Base-by-base conservation (phyloP, 2,888 invertebrate genomes). In the Meganola albula region DNA sequence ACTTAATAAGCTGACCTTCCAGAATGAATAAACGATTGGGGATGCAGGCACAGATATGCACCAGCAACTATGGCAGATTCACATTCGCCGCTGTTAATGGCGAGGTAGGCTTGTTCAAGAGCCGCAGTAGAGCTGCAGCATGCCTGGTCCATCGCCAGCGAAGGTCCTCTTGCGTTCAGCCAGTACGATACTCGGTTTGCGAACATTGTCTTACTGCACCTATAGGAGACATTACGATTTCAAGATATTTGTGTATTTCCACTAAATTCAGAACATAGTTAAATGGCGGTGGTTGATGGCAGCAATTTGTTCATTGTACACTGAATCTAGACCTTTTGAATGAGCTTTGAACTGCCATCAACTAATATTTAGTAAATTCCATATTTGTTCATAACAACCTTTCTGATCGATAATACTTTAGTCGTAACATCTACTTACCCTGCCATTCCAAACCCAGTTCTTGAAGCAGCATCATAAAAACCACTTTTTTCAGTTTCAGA, bases 1-100 rank as follows among this genome's bases (percentile, higher is more conserved):
- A n/a, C n/a, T n/a, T n/a, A n/a, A n/a, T n/a, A 4, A 7, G 3
- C 24, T n/a, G 44, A 76, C 77, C 74, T 71, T 40, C 58, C 54
- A 31, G 58, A 68, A 33, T 75, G 73, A 0, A 77, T 41, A 2
- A 64, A 56, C 0, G 63, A 58, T 25, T 76, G 73, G 1, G 91
- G 90, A 40, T 89, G 89, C 18, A 90, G 58, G 32, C 88, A 88
- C n/a, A 91, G 52, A 47, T 86, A 88, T 9, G 82, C 67, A 1
- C 90, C 90, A 1, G 87, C 90, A 4, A 91, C 90, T 16, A 91
- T 76, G n/a, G 91, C 91, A 0, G 74, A 69, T 5, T 76, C 79
- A 27, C 77, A 74, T 7, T 69, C 67, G 0, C 77, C 77, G 1
- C 58, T 47, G 0, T 37, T 38, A 1, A 79, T 46, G 1, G 70